Percentiles rank a stretch among this genome's conserved stretches.
Conservation (phyloP, 2,113 vertebrate species). For the Pachyramphus minor region DNA sequence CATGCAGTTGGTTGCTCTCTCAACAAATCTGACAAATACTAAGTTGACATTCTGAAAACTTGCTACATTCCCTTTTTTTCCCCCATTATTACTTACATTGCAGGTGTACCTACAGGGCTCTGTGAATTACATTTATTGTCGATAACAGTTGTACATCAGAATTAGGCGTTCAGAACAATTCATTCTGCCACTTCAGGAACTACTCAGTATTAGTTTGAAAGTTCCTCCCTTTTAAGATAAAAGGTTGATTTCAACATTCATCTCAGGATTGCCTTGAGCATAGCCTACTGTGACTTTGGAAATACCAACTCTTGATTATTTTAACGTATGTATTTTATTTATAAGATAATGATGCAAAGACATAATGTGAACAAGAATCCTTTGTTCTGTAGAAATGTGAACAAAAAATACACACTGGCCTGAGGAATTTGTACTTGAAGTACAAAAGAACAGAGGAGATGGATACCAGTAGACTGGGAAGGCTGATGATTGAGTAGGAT, state of each 20-base stretch:
- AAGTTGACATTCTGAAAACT: not conserved
- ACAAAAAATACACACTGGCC: not conserved
- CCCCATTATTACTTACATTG: not conserved
- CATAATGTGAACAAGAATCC: not conserved
- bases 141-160: not conserved
- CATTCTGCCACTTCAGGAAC: not conserved
- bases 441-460: not conserved
- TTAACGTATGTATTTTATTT: not conserved
- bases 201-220: not conserved
- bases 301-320: not conserved
- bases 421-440: not conserved
- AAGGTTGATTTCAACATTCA: not conserved
- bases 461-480: not conserved
- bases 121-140: not conserved
- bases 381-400: not conserved
- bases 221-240: not conserved
- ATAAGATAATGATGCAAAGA: not conserved
- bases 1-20: not conserved
- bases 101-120: not conserved
- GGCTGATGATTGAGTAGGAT: not conserved
- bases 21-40: not conserved
- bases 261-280: not conserved
- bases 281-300: not conserved
- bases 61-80: not conserved
- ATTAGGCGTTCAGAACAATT: not conserved